Evolutionary conservation across 2,797 vertebrate species (phyloP), one percentile per base, ranked within the genome.

Genomic region (Spinibarbus caldwelli): DNA sequence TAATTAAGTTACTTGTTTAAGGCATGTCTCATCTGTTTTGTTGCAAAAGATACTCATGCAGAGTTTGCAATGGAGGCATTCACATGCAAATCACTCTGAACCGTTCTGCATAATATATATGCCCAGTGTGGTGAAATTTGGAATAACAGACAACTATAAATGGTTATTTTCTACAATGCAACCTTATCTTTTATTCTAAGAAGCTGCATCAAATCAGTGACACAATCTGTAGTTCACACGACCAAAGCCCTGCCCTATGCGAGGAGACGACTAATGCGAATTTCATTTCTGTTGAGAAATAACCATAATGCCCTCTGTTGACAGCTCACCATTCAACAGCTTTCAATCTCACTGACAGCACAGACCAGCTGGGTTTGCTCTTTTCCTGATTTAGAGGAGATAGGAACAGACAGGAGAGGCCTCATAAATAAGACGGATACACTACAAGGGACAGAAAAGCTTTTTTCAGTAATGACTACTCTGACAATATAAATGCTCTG

Each of bases 311-410:
- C 34, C 45, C 76, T 57, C 80, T 79, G 77, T 26, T 67, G 85
- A 86, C 80, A 86, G 85, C 67, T 75, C 70, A 52, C 76, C 68
- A 86, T 86, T 83, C 81, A 86, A 73, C 45, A 43, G 3, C 67
- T 73, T 62, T 86, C 86, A 84, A 84, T 84, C 80, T 83, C 67
- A 57, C 2, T 87, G 77, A 80, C 86, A 80, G 78, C 70, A n/a
- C 47, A 67, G 68, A 7, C 47, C 82, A 84, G 86, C 82, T 84
- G 86, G 70, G 70, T 67, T 80, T 73, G 78, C 77, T 76, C 75
- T 80, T 67, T 59, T 76, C 66, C 70, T 76, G 57, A 80, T 73
- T 75, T 83, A 66, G 43, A 64, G 17, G n/a, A 84, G 64, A 87
- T 76, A 29, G 70, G 79, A 75, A 54, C 12, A 36, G 68, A 64